These are phyloP conservation scores for Sesia bembeciformis DNA, from an alignment of 2,888 invertebrate species.

Conservation along the genomic window DNA sequence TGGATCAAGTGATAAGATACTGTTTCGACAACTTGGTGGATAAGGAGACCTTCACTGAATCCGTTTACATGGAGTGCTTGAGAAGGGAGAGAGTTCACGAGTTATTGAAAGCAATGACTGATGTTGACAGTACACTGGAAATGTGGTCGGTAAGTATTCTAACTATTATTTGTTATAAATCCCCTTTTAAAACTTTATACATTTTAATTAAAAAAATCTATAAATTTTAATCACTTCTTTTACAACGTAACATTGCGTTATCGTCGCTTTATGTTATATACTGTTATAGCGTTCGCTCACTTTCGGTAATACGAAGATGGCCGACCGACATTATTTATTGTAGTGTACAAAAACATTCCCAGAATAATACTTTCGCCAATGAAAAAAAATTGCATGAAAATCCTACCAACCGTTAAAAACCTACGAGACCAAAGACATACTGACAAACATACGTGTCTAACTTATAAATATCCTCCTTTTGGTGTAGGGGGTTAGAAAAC, in stretches of 20 bases:
- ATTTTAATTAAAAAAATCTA: not conserved
- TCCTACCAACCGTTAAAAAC: no score
- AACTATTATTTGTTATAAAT: constrained; percentile 15
- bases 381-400: no score
- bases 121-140: constrained; percentile 78
- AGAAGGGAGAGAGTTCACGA: constrained; percentile 76
- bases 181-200: not conserved
- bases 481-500: no score
- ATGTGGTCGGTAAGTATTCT: constrained; percentile 78
- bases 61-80: constrained; percentile 80
- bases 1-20: constrained; percentile 80
- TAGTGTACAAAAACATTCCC: no score
- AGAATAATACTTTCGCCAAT: no score
- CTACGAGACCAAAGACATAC: no score
- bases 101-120: constrained; percentile 77
- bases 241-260: not conserved
- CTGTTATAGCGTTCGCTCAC: not conserved
- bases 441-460: no score
- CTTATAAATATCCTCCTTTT: no score
- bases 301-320: no score
- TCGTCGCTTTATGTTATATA: not conserved
- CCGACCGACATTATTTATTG: no score
- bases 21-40: constrained; percentile 80
- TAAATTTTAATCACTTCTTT: not conserved
- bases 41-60: constrained; percentile 81